Percentiles rank a stretch among this genome's conserved stretches.
phyloP scores from a whole-genome alignment of 2,797 vertebrate species.

The Fundulus diaphanus region DNA sequence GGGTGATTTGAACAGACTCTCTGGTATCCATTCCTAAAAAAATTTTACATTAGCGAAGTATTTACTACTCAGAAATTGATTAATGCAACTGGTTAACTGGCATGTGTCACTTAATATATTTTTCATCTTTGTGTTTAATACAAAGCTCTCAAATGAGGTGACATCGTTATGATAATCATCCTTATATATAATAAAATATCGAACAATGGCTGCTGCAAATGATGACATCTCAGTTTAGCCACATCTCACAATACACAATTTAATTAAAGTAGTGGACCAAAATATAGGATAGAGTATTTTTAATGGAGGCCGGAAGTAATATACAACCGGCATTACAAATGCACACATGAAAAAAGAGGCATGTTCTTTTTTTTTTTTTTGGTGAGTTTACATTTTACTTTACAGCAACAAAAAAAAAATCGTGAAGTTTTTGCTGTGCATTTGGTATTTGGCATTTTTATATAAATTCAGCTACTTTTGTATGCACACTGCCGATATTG shows the following conservation, averaged over 20 bases:
- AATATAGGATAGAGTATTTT: constrained; percentile 50
- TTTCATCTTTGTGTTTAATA: neutral
- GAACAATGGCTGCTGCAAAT: neutral
- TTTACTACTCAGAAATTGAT: neutral
- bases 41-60: neutral
- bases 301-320: constrained; percentile 51
- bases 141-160: neutral
- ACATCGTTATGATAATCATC: neutral
- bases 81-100: neutral
- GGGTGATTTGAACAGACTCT: neutral
- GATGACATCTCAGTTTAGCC: constrained; percentile 1
- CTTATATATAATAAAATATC: neutral
- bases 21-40: neutral
- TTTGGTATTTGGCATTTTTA: neutral
- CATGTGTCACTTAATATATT: neutral
- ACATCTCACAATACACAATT: constrained; percentile 35
- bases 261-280: constrained; percentile 44
- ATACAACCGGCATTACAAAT: constrained; percentile 35
- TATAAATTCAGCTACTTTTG: neutral
- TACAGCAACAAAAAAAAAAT: neutral
- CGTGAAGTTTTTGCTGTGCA: neutral
- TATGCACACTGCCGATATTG: neutral
- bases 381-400: constrained; percentile 24
- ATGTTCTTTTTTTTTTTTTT: constrained; percentile 28
- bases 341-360: constrained; percentile 6